Base-by-base conservation (phyloP, 2,888 invertebrate genomes). In the Cheilosia variabilis region DNA sequence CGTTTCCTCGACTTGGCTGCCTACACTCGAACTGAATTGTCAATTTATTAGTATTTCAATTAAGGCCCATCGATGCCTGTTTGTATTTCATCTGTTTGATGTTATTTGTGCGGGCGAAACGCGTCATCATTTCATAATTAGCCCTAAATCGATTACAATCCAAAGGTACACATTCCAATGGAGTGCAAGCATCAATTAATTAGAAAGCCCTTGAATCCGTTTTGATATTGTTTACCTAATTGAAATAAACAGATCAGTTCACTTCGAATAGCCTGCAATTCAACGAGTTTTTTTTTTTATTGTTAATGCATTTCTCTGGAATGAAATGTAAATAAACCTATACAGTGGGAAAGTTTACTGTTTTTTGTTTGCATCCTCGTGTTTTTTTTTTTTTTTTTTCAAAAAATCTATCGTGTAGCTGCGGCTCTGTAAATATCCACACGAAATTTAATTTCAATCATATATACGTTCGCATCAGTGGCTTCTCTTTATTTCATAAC, bases 401-500 rank as follows among this genome's bases (percentile, higher is more conserved):
- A n/a, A n/a, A n/a, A n/a, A n/a, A n/a, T n/a, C n/a, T n/a, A n/a
- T n/a, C n/a, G n/a, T n/a, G n/a, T n/a, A n/a, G n/a, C n/a, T n/a
- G n/a, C n/a, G n/a, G n/a, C n/a, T n/a, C n/a, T n/a, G n/a, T n/a
- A n/a, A n/a, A 37, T 37, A 52, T 52, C 24, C 24, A 24, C 6
- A 24, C 5, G 24, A 52, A 52, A 31, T 45, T 27, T 6, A 62
- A n/a, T 62, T 43, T 27, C 45, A 45, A 45, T 17, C 62, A 62
- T 27, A 43, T 17, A 47, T 17, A 37, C 19, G 37, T 63, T 71
- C 31, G 58, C 58, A 17, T 47, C 47, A 19, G 17, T 47, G 17
- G 47, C 47, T 47, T 47, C 62, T 31, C 62, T 63, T 73, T 57
- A 69, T 69, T 62, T 53, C 53, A 53, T 63, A 53, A 73, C 37